Base-by-base conservation (phyloP, 64 coral and sea anemone species). In the Trachythela sp. region DNA sequence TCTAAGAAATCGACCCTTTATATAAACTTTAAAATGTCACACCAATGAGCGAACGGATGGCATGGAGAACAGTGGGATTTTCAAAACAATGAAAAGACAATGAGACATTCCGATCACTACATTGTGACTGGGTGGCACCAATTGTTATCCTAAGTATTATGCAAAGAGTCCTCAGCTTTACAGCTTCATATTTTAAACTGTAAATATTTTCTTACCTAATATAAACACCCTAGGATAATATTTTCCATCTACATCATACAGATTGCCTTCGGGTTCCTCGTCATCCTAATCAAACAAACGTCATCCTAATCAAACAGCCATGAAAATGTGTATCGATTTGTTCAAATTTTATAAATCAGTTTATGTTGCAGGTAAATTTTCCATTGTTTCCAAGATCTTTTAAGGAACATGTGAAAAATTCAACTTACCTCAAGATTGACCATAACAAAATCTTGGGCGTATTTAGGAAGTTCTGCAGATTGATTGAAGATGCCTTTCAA, bases 141-240 rank as follows among this genome's bases (percentile, higher is more conserved):
- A n/a, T n/a, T n/a, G n/a, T 8, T 13, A 85, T 18, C n/a, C 6
- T 20, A 32, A 86, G 34, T 48, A 31, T 49, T 48, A 24, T 18
- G 30, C 33, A 34, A 56, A 34, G 43, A 5, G 48, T 27, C 5
- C n/a, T n/a, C n/a, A n/a, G n/a, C n/a, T n/a, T n/a, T n/a, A n/a
- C n/a, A n/a, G n/a, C n/a, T n/a, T n/a, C n/a, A n/a, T n/a, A n/a
- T n/a, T 52, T 33, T 10, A 37, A 35, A 36, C 0, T 64, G 22
- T 33, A 11, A 20, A 10, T 8, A 30, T 48, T 0, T 76, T 40
- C 15, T 60, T 60, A 97, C 95, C 87, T 30, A 97, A 83, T 48
- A 97, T 94, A 40, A 91, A 94, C 35, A 97, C 72, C 48, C 95
- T 85, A n/a, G 95, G 95, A 39, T 90, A 97, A 67, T 97, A 97